Conservation (phyloP, 2,888 invertebrate species). For the Malthinus flaveolus region DNA sequence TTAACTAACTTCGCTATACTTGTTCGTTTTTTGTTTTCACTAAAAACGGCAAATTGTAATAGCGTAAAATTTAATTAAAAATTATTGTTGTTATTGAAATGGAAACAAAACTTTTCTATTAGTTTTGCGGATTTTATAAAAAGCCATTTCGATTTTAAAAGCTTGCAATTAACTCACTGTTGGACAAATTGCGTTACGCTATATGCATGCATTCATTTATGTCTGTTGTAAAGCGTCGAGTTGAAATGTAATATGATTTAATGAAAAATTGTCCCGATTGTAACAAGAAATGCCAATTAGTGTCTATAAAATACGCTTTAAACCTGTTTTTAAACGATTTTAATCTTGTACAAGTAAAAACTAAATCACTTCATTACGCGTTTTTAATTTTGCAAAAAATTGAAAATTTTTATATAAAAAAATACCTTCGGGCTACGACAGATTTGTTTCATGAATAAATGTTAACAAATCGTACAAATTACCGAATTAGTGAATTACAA, state of each 20-base stretch:
- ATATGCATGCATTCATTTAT: conserved; percentile 10
- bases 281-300: too few relatives aligned
- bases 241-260: conserved; percentile 14
- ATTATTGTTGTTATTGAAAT: background rate
- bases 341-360: too few relatives aligned
- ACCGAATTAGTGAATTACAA: too few relatives aligned
- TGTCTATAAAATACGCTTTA: too few relatives aligned
- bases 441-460: too few relatives aligned
- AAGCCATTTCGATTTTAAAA: conserved; percentile 11
- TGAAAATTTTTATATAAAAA: too few relatives aligned
- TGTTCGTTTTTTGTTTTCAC: background rate
- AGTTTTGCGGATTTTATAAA: conserved; percentile 8
- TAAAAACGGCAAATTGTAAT: background rate
- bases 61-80: background rate
- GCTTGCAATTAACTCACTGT: conserved; percentile 7
- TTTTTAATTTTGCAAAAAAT: too few relatives aligned
- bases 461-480: too few relatives aligned
- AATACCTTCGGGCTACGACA: too few relatives aligned
- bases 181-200: conserved; percentile 8
- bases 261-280: background rate
- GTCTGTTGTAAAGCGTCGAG: conserved; percentile 1
- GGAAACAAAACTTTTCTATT: background rate
- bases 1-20: background rate
- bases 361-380: too few relatives aligned
- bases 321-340: too few relatives aligned